phyloP scores from a whole-genome alignment of 2,888 invertebrate genomes.

The Ophion costatus region DNA sequence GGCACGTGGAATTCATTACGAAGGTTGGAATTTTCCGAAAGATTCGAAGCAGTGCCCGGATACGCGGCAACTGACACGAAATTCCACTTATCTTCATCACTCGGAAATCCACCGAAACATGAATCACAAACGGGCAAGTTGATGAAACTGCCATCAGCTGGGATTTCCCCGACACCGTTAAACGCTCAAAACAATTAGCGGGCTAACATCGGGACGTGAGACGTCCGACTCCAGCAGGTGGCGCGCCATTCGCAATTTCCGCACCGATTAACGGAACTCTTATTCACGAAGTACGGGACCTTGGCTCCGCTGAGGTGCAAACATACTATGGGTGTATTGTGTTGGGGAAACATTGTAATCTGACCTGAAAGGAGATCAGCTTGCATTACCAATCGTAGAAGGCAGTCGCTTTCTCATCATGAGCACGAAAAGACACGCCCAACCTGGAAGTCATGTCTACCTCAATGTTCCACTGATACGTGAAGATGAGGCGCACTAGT shows the following conservation, averaged over 20 bases:
- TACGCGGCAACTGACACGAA: constrained; percentile 41
- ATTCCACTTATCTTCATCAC: constrained; percentile 49
- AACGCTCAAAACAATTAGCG: neutral
- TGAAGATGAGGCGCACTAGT: too few species aligned
- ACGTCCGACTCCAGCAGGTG: neutral
- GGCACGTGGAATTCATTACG: constrained; percentile 16
- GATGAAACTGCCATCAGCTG: too few species aligned
- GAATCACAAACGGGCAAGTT: neutral
- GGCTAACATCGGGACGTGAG: neutral
- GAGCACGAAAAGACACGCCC: too few species aligned
- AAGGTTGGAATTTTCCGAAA: constrained; percentile 40
- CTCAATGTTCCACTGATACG: too few species aligned
- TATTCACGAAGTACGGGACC: too few species aligned
- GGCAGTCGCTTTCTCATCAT: too few species aligned
- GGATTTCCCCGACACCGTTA: neutral
- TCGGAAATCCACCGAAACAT: neutral
- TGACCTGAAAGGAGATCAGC: too few species aligned
- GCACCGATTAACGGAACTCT: neutral
- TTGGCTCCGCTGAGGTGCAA: too few species aligned
- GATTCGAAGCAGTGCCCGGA: neutral
- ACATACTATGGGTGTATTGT: too few species aligned
- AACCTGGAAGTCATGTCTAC: too few species aligned
- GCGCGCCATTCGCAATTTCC: neutral
- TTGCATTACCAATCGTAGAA: too few species aligned
- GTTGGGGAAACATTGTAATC: too few species aligned